phyloP scores from a whole-genome alignment of 2,113 vertebrate genomes.

The Oryzias curvinotus region DNA sequence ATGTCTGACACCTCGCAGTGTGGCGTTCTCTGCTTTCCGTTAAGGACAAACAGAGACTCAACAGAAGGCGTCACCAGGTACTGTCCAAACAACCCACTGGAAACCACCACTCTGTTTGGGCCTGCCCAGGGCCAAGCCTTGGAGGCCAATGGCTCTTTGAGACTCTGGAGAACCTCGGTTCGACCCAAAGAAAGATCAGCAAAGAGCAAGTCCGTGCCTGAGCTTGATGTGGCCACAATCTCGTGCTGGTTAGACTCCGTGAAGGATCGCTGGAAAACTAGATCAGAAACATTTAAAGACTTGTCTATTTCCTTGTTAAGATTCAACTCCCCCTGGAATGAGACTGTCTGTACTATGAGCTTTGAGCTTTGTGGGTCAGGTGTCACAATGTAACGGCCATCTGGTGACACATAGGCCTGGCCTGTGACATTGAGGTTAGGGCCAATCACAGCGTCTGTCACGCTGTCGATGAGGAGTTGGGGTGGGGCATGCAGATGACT shows the following conservation, averaged over 20 bases:
- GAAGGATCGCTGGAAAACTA: conserved; percentile 92
- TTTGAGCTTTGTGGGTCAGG: conserved; percentile 59
- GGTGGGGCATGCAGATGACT: not conserved
- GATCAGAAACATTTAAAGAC: conserved; percentile 76
- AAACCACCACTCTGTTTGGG: conserved; percentile 83
- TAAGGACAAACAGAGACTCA: conserved; percentile 89
- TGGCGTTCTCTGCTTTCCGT: conserved; percentile 84
- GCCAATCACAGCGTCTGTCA: conserved; percentile 86
- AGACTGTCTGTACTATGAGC: conserved; percentile 85
- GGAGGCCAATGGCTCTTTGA: conserved; percentile 81
- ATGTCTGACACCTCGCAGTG: conserved; percentile 92
- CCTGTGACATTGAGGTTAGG: conserved; percentile 79
- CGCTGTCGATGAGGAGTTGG: conserved; percentile 89
- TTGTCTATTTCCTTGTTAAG: conserved; percentile 73
- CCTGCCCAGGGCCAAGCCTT: conserved; percentile 85
- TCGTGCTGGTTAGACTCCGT: conserved; percentile 83
- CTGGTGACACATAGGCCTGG: conserved; percentile 80
- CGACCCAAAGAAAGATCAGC: conserved; percentile 85
- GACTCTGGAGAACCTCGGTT: conserved; percentile 77
- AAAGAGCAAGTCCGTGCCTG: conserved; percentile 84
- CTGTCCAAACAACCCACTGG: conserved; percentile 92
- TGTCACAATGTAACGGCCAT: conserved; percentile 87
- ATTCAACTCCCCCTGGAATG: conserved; percentile 81
- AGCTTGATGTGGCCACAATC: conserved; percentile 81
- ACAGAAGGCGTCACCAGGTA: conserved; percentile 87